Percentiles rank a stretch among this genome's conserved stretches.
Evolutionary conservation across 1,140 invertebrate species (phyloP).

Genomic region (Bombus cullumanus): DNA sequence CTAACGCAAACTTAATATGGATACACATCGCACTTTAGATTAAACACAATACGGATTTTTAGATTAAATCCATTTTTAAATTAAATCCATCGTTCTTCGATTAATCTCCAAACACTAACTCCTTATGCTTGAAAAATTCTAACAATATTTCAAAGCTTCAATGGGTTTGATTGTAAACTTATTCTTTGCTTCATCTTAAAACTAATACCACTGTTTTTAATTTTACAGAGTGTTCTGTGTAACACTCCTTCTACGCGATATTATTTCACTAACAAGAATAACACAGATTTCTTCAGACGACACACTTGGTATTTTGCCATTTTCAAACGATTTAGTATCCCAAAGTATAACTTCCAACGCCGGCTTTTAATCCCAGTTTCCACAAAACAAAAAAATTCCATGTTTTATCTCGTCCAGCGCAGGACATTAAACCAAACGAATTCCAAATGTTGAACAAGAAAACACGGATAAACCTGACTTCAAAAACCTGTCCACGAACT

Average conservation of each 20-base stretch:
- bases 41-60: no score
- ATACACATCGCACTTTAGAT: not conserved
- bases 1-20: not conserved
- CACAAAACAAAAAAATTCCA: not conserved
- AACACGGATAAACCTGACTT: constrained; percentile 6
- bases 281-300: not conserved
- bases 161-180: not conserved
- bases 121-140: no score
- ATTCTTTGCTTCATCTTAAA: not conserved
- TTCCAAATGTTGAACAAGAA: not conserved
- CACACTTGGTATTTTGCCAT: not conserved
- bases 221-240: not conserved
- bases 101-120: no score
- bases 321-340: not conserved
- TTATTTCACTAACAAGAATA: not conserved
- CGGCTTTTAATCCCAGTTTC: not conserved
- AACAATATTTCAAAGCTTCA: not conserved
- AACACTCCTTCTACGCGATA: not conserved
- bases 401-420: not conserved
- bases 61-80: no score
- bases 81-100: no score
- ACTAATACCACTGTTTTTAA: not conserved
- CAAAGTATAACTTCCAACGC: not conserved
- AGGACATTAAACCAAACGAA: not conserved
- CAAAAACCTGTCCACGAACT: not conserved